phyloP scores from a whole-genome alignment of 2,113 vertebrate genomes.

The Chlorocebus sabaeus region DNA sequence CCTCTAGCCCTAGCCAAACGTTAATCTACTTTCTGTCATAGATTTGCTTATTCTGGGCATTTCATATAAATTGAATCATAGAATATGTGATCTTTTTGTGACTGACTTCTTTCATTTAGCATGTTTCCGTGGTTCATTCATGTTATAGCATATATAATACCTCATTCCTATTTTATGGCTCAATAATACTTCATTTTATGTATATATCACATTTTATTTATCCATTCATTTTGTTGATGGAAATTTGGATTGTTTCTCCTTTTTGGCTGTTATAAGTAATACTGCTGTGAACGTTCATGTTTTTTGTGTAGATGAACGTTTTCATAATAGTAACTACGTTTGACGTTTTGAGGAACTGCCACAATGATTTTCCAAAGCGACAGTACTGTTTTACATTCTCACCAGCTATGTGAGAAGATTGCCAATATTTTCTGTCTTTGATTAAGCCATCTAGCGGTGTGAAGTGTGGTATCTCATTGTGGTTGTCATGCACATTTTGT shows the following conservation, averaged over 20 bases:
- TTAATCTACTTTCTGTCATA: neutral
- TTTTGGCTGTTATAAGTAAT: neutral
- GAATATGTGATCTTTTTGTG: neutral
- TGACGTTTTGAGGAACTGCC: neutral
- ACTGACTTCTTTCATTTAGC: neutral
- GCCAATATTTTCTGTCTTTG: neutral
- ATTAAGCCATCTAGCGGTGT: neutral
- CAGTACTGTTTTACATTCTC: neutral
- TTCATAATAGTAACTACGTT: neutral
- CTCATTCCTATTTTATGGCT: neutral
- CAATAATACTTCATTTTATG: neutral
- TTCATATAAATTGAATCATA: neutral
- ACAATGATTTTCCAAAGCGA: neutral
- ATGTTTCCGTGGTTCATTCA: constrained; percentile 28
- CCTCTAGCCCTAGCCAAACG: neutral
- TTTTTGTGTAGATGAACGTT: neutral
- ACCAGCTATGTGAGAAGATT: neutral
- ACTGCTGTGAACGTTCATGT: neutral
- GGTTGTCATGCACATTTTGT: neutral
- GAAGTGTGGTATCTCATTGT: neutral
- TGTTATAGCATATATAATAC: neutral
- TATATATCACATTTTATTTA: neutral
- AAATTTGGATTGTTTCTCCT: neutral
- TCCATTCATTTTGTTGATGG: neutral
- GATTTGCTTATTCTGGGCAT: neutral